These are phyloP conservation scores for Terrapene triunguis DNA, from an alignment of 2,113 vertebrate genomes.

Conservation along the genomic window DNA sequence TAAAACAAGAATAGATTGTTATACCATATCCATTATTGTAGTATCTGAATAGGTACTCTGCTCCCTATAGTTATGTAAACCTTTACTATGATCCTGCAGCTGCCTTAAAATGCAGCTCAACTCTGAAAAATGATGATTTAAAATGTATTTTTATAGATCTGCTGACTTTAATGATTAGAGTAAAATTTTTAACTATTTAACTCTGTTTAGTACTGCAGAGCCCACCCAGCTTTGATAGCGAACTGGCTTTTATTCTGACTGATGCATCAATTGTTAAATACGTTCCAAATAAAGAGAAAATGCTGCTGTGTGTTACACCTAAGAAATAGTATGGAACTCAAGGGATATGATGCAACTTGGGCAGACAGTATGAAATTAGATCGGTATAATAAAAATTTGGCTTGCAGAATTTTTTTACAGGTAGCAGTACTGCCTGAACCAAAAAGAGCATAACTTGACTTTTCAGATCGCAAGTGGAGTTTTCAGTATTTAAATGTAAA, in stretches of 20 bases:
- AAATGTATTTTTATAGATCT: not conserved
- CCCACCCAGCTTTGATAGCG: not conserved
- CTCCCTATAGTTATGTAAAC: not conserved
- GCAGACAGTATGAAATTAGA: not conserved
- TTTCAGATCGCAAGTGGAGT: not conserved
- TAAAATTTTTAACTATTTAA: not conserved
- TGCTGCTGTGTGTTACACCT: not conserved
- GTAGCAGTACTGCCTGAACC: not conserved
- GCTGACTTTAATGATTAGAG: not conserved
- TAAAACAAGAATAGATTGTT: not conserved
- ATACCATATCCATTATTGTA: not conserved
- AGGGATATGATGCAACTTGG: not conserved
- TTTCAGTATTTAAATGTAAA: not conserved
- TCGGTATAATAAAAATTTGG: not conserved
- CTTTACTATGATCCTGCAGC: not conserved
- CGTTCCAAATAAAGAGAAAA: not conserved
- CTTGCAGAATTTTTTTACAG: not conserved
- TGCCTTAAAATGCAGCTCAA: not conserved
- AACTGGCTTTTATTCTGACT: accelerated
- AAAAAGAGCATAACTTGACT: not conserved
- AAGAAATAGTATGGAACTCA: no score
- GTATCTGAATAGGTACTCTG: not conserved
- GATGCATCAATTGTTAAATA: not conserved
- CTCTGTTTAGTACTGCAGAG: not conserved
- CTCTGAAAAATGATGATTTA: not conserved